A percentile compares a stretch with the other conserved stretches of the same genome.
Evolutionary conservation across 2,113 vertebrate genomes (phyloP).

Genomic region (Glaucidium brasilianum): DNA sequence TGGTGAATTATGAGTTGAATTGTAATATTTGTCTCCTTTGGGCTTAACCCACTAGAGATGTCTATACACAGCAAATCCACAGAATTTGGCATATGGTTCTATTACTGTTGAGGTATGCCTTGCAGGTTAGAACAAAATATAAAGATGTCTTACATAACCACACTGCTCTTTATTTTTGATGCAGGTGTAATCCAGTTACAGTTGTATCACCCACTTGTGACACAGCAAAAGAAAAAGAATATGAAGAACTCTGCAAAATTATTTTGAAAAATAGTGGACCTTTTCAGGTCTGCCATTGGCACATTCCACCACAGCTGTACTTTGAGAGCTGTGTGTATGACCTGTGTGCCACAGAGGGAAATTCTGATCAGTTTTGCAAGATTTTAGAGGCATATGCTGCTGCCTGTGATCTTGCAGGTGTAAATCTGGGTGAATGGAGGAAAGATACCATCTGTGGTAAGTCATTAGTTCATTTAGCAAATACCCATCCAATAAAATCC

Average conservation of each 20-base stretch:
- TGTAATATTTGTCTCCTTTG: background rate
- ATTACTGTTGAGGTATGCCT: background rate
- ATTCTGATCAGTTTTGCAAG: conserved; percentile 70
- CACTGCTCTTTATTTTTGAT: background rate
- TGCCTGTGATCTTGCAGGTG: conserved; percentile 73
- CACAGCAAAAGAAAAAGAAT: conserved; percentile 23
- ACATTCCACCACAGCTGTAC: conserved; percentile 66
- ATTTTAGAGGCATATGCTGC: conserved; percentile 66
- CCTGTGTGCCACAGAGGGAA: conserved; percentile 70
- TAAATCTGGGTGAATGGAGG: conserved; percentile 72
- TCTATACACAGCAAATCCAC: background rate
- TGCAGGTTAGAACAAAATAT: background rate
- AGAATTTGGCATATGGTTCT: background rate
- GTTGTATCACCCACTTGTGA: conserved; percentile 17
- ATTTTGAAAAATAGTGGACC: conserved; percentile 58
- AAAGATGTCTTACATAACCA: background rate
- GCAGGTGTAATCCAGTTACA: conserved; percentile 28
- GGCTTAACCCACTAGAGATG: background rate
- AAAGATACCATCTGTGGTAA: conserved; percentile 78
- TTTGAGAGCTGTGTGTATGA: conserved; percentile 76
- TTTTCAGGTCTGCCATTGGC: conserved; percentile 72
- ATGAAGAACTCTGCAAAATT: conserved; percentile 52
- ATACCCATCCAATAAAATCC: background rate
- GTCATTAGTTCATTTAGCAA: conserved; percentile 23
- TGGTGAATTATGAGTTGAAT: background rate